phyloP scores from a whole-genome alignment of 2,113 vertebrate genomes.

The Phyllostomus hastatus region DNA sequence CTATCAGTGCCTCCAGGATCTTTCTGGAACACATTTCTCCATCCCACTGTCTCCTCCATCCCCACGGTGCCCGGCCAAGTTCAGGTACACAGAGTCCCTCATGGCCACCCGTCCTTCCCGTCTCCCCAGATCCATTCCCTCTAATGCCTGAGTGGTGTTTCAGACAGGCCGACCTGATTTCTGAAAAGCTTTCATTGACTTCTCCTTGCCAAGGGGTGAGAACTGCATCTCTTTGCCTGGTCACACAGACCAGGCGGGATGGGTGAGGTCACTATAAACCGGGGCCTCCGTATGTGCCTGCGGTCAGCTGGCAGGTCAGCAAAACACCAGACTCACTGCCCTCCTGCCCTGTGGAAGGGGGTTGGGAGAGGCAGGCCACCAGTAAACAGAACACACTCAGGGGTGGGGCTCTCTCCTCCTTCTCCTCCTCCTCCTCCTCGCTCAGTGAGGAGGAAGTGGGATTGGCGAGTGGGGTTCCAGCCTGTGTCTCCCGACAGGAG shows the following conservation, averaged over 20 bases:
- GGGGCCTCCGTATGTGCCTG: background rate
- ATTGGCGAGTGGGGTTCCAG: too few species aligned
- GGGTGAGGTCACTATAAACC: too few species aligned
- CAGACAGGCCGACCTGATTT: background rate
- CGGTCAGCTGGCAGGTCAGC: background rate
- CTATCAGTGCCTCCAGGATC: accelerated
- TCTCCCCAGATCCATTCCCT: background rate
- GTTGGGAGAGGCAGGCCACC: background rate
- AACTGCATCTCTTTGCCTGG: accelerated
- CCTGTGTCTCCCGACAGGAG: background rate
- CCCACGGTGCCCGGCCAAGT: accelerated
- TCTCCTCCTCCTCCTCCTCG: accelerated
- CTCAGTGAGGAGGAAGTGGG: background rate
- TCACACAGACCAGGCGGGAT: accelerated
- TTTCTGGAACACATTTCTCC: background rate
- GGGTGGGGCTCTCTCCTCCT: too few species aligned
- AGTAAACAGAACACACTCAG: accelerated
- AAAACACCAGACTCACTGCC: background rate
- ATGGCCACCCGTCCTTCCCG: background rate
- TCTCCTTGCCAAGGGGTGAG: background rate
- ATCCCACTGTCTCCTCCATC: background rate
- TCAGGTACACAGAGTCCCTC: background rate
- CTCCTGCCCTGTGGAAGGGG: too few species aligned
- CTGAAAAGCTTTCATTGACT: background rate
- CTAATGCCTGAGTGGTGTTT: background rate